phyloP scores from a whole-genome alignment of 92 coral and sea anemone species.

The Parazoanthus swiftii region DNA sequence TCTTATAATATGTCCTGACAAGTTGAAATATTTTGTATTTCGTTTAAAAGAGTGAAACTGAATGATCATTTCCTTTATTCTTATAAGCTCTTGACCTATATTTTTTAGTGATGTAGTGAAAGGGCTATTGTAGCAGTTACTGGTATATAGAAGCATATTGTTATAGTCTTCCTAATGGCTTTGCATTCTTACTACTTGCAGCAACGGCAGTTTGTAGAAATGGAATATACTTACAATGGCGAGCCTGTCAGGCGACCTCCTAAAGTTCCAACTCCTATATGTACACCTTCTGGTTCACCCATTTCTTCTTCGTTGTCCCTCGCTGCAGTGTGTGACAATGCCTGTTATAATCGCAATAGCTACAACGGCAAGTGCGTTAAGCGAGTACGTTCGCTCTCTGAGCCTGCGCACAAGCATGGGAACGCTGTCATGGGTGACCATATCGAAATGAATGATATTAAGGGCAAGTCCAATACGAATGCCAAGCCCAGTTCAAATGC shows the following conservation, averaged over 20 bases:
- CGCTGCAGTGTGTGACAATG: slow-evolving; percentile 83
- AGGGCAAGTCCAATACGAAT: slow-evolving; percentile 59
- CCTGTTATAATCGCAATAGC: slow-evolving; percentile 87
- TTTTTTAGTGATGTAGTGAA: too few relatives aligned
- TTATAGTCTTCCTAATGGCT: not conserved
- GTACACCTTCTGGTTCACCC: slow-evolving; percentile 98
- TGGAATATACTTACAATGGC: slow-evolving; percentile 94
- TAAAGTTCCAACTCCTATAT: slow-evolving; percentile 77
- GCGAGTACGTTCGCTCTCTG: slow-evolving; percentile 88
- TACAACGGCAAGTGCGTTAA: slow-evolving; percentile 83
- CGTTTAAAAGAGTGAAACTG: too few relatives aligned
- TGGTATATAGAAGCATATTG: not conserved
- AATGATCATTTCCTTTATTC: too few relatives aligned
- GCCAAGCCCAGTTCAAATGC: slow-evolving; percentile 60
- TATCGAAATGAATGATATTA: slow-evolving; percentile 81
- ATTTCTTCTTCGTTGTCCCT: slow-evolving; percentile 89
- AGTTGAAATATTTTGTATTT: too few relatives aligned
- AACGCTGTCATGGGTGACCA: slow-evolving; percentile 80
- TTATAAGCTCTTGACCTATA: too few relatives aligned
- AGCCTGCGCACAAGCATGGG: slow-evolving; percentile 77
- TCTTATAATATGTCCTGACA: too few relatives aligned
- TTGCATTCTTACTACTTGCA: slow-evolving; percentile 19
- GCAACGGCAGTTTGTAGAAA: slow-evolving; percentile 96
- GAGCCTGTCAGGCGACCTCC: slow-evolving; percentile 81
- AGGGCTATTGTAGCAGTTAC: too few relatives aligned